phyloP scores from a whole-genome alignment of 2,888 invertebrate genomes.

The Noctuana brunneofusca region DNA sequence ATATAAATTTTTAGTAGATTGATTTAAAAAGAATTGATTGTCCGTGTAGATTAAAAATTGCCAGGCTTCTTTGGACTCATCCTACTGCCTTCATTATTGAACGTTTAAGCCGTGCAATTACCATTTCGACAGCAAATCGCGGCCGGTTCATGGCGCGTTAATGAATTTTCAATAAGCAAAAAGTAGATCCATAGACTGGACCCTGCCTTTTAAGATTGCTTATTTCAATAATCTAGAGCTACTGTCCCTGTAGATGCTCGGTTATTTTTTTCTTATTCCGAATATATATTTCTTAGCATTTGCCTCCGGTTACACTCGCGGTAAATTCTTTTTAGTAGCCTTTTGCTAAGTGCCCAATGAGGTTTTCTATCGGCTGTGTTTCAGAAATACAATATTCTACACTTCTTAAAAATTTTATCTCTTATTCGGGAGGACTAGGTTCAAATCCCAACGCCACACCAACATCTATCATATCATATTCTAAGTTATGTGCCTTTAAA shows the following conservation, averaged over 20 bases:
- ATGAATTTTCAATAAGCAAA: conserved; percentile 68
- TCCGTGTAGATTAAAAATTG: background rate
- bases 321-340: no score
- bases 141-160: conserved; percentile 55
- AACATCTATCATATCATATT: no score
- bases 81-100: conserved; percentile 45
- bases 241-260: background rate
- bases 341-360: no score
- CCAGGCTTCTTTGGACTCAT: conserved; percentile 2
- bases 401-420: no score
- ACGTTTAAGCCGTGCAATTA: conserved; percentile 66
- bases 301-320: no score
- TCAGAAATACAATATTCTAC: no score
- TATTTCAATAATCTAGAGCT: conserved; percentile 28
- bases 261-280: background rate
- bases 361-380: no score
- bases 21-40: background rate
- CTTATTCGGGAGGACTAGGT: no score
- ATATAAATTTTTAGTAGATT: no score
- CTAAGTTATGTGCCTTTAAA: no score
- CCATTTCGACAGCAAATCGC: conserved; percentile 66
- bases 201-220: conserved; percentile 41
- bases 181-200: conserved; percentile 41
- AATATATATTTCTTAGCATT: no score
- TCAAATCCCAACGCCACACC: no score